Evolutionary conservation across 2,888 invertebrate species (phyloP).

Genomic region (Calliscelio sp.): DNA sequence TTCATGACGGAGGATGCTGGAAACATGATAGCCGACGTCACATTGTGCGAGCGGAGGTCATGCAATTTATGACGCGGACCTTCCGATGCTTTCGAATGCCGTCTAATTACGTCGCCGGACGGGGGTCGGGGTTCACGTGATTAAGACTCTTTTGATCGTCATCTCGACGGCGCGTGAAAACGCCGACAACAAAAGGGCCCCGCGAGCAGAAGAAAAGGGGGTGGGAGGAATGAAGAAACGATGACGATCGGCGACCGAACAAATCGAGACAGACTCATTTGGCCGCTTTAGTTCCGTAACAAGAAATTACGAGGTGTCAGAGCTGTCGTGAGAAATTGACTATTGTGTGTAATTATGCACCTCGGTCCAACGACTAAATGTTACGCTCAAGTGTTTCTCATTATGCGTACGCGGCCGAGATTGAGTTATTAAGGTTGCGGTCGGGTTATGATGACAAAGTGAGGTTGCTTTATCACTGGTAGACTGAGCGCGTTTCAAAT

Average conservation of each 20-base stretch:
- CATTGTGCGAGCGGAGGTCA: conserved; percentile 68
- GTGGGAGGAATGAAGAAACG: background rate
- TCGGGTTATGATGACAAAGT: conserved; percentile 43
- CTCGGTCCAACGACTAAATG: conserved; percentile 45
- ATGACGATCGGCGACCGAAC: conserved; percentile 49
- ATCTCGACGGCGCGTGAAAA: conserved; percentile 64
- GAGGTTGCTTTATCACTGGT: conserved; percentile 22
- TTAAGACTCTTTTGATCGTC: conserved; percentile 76
- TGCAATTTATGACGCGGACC: conserved; percentile 70
- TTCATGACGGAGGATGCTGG: conserved; percentile 59
- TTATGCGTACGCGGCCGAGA: conserved; percentile 52
- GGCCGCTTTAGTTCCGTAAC: conserved; percentile 67
- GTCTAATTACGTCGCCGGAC: conserved; percentile 67
- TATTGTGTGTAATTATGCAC: conserved; percentile 66
- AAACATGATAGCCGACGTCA: conserved; percentile 65
- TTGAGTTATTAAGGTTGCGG: conserved; percentile 64
- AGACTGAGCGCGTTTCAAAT: background rate
- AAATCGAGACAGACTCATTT: conserved; percentile 64
- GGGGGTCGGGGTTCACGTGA: conserved; percentile 76
- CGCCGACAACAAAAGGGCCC: conserved; percentile 51
- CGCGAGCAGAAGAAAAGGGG: background rate
- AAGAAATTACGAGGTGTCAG: conserved; percentile 72
- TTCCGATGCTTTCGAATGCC: conserved; percentile 67
- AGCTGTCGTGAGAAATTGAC: conserved; percentile 69
- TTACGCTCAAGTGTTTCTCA: conserved; percentile 62